Evolutionary conservation across 2,797 vertebrate genomes (phyloP).

Genomic region (Danio albolineatus): DNA sequence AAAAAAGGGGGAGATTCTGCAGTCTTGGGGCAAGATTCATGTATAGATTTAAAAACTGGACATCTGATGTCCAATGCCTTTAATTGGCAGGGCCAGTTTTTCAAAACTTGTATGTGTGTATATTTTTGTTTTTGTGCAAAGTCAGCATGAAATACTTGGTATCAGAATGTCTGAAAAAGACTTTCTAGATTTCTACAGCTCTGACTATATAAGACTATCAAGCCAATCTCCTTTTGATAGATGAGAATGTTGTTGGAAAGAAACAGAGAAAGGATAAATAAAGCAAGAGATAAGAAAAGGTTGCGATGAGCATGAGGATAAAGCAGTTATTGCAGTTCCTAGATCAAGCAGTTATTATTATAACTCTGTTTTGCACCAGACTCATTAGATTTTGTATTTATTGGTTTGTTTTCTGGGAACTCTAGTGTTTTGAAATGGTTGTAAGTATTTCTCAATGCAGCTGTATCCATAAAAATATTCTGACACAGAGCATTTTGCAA

Average conservation of each 20-base stretch:
- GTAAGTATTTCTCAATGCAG: not conserved
- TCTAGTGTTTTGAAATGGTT: slow-evolving; percentile 2
- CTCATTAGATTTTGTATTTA: slow-evolving; percentile 27
- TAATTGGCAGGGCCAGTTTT: slow-evolving; percentile 10
- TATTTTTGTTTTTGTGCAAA: slow-evolving; percentile 28
- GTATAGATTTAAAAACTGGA: slow-evolving; percentile 19
- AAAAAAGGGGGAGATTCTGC: not conserved
- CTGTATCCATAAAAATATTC: slow-evolving; percentile 24
- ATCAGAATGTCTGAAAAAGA: not conserved
- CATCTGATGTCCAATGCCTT: not conserved
- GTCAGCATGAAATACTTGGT: not conserved
- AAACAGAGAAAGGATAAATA: not conserved
- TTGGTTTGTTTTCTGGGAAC: slow-evolving; percentile 18
- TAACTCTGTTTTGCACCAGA: not conserved
- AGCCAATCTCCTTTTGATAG: not conserved
- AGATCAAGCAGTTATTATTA: not conserved
- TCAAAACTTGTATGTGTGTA: slow-evolving; percentile 29
- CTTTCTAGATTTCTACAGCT: not conserved
- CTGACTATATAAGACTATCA: not conserved
- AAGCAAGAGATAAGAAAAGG: not conserved
- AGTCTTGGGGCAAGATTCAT: not conserved
- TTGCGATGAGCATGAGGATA: not conserved
- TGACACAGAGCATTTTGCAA: not conserved
- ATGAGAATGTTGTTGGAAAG: not conserved
- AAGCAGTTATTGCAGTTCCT: not conserved